A percentile compares a stretch with the other conserved stretches of the same genome.
Conservation (phyloP, 1,140 invertebrate genomes). For the Diploscapter pachys region DNA sequence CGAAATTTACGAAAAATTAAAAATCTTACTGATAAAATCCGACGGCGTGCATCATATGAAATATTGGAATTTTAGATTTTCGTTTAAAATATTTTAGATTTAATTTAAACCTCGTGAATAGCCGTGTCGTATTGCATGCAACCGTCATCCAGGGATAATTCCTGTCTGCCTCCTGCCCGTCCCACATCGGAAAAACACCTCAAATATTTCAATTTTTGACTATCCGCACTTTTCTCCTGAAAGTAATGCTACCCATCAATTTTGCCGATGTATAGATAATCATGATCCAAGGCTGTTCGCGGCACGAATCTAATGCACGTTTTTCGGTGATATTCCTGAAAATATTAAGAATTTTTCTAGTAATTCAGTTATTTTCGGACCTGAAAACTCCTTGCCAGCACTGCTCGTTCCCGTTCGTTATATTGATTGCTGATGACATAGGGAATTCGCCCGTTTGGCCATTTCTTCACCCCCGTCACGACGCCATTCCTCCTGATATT, state of each 20-base stretch:
- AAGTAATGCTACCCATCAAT: constrained; percentile 50
- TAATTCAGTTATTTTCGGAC: constrained; percentile 9
- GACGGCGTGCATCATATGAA: constrained; percentile 66
- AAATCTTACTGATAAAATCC: constrained; percentile 64
- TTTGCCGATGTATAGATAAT: constrained; percentile 63
- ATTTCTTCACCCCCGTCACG: constrained; percentile 51
- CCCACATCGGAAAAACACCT: constrained; percentile 59
- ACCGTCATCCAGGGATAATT: constrained; percentile 56
- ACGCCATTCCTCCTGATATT: constrained; percentile 44
- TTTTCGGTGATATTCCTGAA: constrained; percentile 65
- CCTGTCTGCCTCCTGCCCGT: constrained; percentile 54
- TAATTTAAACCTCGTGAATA: constrained; percentile 63
- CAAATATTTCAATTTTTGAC: constrained; percentile 12
- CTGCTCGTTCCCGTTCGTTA: constrained; percentile 52
- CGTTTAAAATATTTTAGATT: too few species aligned
- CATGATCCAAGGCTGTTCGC: constrained; percentile 62
- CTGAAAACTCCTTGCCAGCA: constrained; percentile 55
- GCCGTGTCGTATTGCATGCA: constrained; percentile 57
- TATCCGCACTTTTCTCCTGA: background rate
- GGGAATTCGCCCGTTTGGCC: constrained; percentile 56
- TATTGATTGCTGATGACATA: constrained; percentile 55
- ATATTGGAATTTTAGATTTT: too few species aligned
- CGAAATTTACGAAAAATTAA: too few species aligned
- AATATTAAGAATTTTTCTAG: constrained; percentile 15
- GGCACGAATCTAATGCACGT: constrained; percentile 68